These are phyloP conservation scores for Ips typographus DNA, from an alignment of 1,140 invertebrate species.

Conservation along the genomic window DNA sequence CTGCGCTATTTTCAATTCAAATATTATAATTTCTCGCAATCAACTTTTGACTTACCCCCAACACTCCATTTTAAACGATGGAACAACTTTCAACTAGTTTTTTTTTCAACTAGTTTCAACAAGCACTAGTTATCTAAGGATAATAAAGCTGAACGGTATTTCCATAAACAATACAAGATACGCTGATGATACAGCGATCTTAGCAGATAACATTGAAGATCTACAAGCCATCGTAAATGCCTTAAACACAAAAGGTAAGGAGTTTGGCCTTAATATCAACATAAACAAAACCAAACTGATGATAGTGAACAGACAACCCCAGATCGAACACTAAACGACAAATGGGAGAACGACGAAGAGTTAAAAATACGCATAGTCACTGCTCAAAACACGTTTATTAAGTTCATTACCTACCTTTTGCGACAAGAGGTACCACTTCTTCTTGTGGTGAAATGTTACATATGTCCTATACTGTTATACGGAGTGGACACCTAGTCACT, in stretches of 20 bases:
- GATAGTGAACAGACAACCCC: slow-evolving; percentile 2
- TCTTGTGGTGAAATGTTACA: background rate
- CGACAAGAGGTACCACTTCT: background rate
- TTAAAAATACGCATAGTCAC: too few relatives aligned
- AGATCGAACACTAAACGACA: background rate
- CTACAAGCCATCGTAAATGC: background rate
- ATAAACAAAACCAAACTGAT: background rate
- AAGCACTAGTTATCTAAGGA: background rate
- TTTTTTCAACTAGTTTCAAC: too few relatives aligned
- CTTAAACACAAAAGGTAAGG: background rate
- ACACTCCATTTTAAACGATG: too few relatives aligned
- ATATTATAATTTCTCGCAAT: too few relatives aligned
- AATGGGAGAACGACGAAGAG: background rate
- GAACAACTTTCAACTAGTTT: background rate
- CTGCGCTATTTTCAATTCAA: too few relatives aligned
- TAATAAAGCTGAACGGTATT: slow-evolving; percentile 1
- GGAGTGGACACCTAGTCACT: background rate
- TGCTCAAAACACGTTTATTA: too few relatives aligned
- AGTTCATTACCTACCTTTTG: too few relatives aligned
- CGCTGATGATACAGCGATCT: background rate
- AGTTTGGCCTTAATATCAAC: background rate
- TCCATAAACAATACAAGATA: background rate
- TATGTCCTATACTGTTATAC: too few relatives aligned
- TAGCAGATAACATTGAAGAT: background rate
- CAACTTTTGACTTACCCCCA: too few relatives aligned